Conservation (phyloP, 2,797 vertebrate species). For the Myotis vivesi region DNA sequence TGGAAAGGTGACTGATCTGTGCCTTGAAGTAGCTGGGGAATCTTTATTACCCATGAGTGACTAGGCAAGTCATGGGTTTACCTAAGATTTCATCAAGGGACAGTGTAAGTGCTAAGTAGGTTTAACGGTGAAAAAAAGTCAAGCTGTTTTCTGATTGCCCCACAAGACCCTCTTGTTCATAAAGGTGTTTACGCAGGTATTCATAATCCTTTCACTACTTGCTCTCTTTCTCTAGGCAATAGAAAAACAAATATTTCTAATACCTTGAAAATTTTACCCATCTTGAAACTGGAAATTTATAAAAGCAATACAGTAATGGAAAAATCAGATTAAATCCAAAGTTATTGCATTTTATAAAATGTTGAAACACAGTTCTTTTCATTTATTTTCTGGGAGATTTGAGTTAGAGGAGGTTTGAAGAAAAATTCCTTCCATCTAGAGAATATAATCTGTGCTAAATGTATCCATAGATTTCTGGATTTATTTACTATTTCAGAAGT, state of each 20-base stretch:
- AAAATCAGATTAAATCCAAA: slow-evolving; percentile 44
- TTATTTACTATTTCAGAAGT: slow-evolving; percentile 20
- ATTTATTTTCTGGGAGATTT: slow-evolving; percentile 21
- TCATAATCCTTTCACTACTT: neutral
- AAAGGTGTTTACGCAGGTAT: neutral
- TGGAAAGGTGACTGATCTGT: neutral
- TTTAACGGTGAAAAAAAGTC: neutral
- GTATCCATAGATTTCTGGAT: neutral
- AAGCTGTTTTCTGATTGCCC: neutral
- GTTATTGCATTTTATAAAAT: slow-evolving; percentile 49
- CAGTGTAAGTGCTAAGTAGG: neutral
- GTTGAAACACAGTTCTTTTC: neutral
- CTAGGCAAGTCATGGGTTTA: neutral
- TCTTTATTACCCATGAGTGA: neutral
- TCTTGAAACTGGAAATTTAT: slow-evolving; percentile 41
- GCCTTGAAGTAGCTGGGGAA: neutral
- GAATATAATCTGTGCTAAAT: slow-evolving; percentile 19
- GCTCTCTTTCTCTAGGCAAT: neutral
- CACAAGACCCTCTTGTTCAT: neutral
- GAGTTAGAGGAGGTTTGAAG: slow-evolving; percentile 8
- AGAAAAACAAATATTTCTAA: slow-evolving; percentile 5
- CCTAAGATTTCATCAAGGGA: neutral
- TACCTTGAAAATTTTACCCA: neutral
- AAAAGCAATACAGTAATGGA: slow-evolving; percentile 38
- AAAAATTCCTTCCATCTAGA: slow-evolving; percentile 8